Evolutionary conservation across 2,888 invertebrate species (phyloP).

Genomic region (Ectobius pallidus): DNA sequence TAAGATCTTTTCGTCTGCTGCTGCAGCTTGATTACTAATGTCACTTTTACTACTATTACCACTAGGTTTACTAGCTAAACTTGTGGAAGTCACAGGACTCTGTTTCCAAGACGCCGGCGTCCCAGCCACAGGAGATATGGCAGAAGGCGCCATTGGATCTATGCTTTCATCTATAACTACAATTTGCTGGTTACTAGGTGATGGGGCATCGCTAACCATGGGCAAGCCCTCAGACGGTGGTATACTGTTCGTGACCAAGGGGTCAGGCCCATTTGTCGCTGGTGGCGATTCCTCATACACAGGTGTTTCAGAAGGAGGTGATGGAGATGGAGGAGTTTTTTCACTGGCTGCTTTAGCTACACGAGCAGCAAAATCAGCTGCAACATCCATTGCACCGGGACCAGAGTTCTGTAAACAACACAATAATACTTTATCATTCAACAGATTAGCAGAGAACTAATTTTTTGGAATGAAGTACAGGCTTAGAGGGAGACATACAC

Average conservation of each 20-base stretch:
- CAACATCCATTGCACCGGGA: conserved; percentile 48
- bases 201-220: neutral
- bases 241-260: conserved; percentile 22
- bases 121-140: neutral
- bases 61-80: conserved; percentile 29
- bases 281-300: conserved; percentile 7
- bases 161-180: conserved; percentile 30
- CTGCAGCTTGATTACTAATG: conserved; percentile 2
- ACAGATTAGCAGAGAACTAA: too few relatives aligned
- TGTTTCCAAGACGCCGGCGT: conserved; percentile 29
- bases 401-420: conserved; percentile 33
- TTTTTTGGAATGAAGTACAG: too few relatives aligned
- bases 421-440: too few relatives aligned
- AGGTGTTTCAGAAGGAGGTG: conserved; percentile 3
- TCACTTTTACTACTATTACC: conserved; percentile 31
- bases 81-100: conserved; percentile 8
- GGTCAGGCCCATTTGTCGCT: conserved; percentile 33
- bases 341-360: conserved; percentile 53
- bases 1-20: neutral
- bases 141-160: neutral
- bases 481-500: too few relatives aligned
- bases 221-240: neutral
- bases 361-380: conserved; percentile 54
- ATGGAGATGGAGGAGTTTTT: conserved; percentile 36
- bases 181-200: conserved; percentile 36